Base-by-base conservation (phyloP, 2,113 vertebrate species). In the Microtus richardsoni region DNA sequence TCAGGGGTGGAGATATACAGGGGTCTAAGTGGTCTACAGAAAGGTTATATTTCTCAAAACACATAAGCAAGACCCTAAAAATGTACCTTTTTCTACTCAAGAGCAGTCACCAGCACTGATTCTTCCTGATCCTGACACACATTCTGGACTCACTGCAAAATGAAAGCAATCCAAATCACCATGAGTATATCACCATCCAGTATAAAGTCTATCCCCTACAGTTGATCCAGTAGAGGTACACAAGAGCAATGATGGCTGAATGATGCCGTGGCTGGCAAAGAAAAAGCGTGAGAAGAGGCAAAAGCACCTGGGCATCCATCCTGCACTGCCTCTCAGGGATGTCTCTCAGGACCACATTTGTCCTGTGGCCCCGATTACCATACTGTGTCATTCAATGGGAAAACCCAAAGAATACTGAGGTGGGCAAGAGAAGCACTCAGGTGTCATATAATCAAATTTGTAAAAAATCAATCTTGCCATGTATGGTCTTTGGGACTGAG, bases 271-370 rank as follows among this genome's bases (percentile, higher is more conserved):
- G 28, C 44, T 28, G 58, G 62, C 14, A 21, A 44, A 73, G 54
- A n/a, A 44, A 16, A 0, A 17, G 6, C 44, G 21, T 1, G 1
- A 24, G 33, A 22, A 0, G 11, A 26, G 5, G 24, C 3, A 2
- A 60, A 49, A 19, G 8, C 54, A 33, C 2, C 1, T 28, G 24
- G 17, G 36, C 7, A 30, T 52, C 26, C 54, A n/a, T 36, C 19
- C 17, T 30, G 44, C 33, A 49, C 14, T 30, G 62, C 49, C 52
- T 41, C 14, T 11, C 2, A 44, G 49, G 4, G n/a, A 64, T 44
- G 16, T 64, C n/a, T 14, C 47, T n/a, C 66, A 0, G 0, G 33
- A 21, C 60, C 49, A 47, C 14, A 64, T n/a, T 44, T 88, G 60
- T n/a, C 68, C 82, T 49, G 14, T 11, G n/a, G 7, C 36, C 47